A percentile compares a stretch with the other conserved stretches of the same genome.
phyloP scores from a whole-genome alignment of 1,140 invertebrate genomes.

The Drosophila lacteicornis region DNA sequence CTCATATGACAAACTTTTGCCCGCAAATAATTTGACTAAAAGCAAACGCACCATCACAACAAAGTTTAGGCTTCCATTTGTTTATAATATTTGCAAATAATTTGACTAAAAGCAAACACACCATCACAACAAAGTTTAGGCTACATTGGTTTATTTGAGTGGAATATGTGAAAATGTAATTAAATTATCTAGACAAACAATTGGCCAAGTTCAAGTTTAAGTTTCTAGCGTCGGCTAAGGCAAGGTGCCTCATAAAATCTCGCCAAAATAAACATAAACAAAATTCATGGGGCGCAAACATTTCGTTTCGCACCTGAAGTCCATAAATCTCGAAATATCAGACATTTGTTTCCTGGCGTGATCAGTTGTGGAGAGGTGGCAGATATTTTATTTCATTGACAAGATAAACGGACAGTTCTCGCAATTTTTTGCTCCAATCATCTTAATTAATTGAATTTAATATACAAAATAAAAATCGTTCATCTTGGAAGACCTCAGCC shows the following conservation, averaged over 20 bases:
- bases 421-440: constrained; percentile 7
- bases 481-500: constrained; percentile 7
- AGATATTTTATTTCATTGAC: constrained; percentile 7
- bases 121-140: constrained; percentile 7
- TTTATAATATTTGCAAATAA: constrained; percentile 42
- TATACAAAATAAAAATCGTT: constrained; percentile 3
- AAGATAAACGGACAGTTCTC: background rate
- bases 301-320: constrained; percentile 63
- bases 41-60: constrained; percentile 20
- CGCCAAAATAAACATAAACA: constrained; percentile 58
- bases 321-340: constrained; percentile 48
- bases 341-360: background rate
- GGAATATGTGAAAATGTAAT: constrained; percentile 38
- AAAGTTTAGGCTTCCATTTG: constrained; percentile 39
- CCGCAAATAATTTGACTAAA: constrained; percentile 51
- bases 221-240: constrained; percentile 34
- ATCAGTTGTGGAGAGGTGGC: constrained; percentile 21
- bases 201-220: constrained; percentile 76
- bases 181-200: constrained; percentile 53
- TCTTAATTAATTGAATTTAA: constrained; percentile 29
- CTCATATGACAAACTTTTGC: constrained; percentile 55
- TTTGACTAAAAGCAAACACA: constrained; percentile 49
- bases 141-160: constrained; percentile 55
- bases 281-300: constrained; percentile 16
- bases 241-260: constrained; percentile 38